Conservation (phyloP, 2,113 vertebrate species). For the Gopherus evgoodei region DNA sequence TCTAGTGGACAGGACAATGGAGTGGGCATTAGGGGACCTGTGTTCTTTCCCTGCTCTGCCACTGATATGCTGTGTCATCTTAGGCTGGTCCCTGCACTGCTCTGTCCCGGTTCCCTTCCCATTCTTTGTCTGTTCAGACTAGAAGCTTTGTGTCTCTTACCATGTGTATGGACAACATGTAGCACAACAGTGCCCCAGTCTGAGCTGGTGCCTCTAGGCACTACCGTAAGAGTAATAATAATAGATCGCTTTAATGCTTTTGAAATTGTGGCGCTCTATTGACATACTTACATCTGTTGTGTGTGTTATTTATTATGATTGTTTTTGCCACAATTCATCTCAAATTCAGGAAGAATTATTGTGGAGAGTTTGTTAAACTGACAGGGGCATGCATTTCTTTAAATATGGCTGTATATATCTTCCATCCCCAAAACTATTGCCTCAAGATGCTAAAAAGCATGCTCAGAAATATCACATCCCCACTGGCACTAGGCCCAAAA, state of each 20-base stretch:
- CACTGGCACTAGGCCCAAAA: background rate
- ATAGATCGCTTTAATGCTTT: background rate
- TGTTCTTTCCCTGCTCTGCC: background rate
- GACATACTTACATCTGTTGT: background rate
- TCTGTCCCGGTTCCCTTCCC: background rate
- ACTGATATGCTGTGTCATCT: background rate
- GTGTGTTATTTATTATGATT: background rate
- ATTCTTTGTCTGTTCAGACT: background rate
- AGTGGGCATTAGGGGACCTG: background rate
- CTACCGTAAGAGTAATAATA: background rate
- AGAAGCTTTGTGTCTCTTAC: background rate
- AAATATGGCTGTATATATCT: background rate
- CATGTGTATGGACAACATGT: background rate
- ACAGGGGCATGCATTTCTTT: background rate
- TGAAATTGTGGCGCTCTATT: background rate
- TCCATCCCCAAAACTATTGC: constrained; percentile 9
- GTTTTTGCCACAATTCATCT: background rate
- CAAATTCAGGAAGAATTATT: constrained; percentile 1
- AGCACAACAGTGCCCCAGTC: background rate
- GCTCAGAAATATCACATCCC: constrained; percentile 29
- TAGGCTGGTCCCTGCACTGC: background rate
- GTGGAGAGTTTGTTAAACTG: background rate
- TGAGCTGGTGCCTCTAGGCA: background rate
- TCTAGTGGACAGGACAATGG: background rate
- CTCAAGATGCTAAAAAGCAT: background rate